phyloP scores from a whole-genome alignment of 2,113 vertebrate species.

The Melanotaenia duboulayi region DNA sequence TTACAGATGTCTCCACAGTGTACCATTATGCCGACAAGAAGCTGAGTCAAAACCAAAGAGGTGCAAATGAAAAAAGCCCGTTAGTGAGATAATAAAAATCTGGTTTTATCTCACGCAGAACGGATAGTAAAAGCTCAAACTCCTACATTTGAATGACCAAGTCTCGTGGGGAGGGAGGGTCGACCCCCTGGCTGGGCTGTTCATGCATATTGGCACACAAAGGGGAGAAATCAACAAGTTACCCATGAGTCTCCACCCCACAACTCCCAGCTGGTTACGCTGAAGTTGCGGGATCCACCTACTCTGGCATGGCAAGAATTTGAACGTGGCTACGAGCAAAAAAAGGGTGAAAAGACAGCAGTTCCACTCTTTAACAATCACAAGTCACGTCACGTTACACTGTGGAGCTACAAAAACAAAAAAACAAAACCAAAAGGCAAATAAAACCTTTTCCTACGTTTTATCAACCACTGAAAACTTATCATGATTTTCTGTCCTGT shows the following conservation, averaged over 20 bases:
- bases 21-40: conserved; percentile 42
- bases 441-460: not conserved
- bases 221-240: conserved; percentile 73
- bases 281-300: conserved; percentile 81
- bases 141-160: conserved; percentile 80
- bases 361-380: conserved; percentile 51
- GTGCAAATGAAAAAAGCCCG: conserved; percentile 56
- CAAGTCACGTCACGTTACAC: not conserved
- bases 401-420: no score
- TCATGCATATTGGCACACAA: conserved; percentile 78
- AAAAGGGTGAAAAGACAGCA: conserved; percentile 45
- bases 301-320: conserved; percentile 79
- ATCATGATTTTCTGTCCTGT: no score
- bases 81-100: conserved; percentile 62
- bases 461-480: not conserved
- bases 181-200: conserved; percentile 67
- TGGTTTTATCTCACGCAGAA: conserved; percentile 55
- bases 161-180: conserved; percentile 70
- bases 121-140: conserved; percentile 38
- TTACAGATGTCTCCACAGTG: conserved; percentile 42
- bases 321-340: conserved; percentile 71
- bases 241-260: conserved; percentile 85
- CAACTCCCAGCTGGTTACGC: conserved; percentile 83
- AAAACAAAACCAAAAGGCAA: not conserved
- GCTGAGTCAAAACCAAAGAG: conserved; percentile 23